phyloP scores from a whole-genome alignment of 2,888 invertebrate species.

The Hydraecia micacea region DNA sequence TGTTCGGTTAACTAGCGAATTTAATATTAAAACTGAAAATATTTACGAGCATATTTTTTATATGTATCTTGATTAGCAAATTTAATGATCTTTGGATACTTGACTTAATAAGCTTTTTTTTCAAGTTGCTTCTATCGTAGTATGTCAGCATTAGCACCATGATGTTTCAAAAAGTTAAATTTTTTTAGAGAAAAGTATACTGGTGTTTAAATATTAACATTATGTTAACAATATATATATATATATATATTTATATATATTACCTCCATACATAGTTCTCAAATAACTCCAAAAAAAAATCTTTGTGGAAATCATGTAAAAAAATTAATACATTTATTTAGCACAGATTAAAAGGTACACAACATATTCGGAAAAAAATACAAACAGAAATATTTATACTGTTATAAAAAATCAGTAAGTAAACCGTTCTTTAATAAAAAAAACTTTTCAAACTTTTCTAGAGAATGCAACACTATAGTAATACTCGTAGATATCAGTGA shows the following conservation, averaged over 20 bases:
- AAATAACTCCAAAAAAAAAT: not conserved
- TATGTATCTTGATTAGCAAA: not conserved
- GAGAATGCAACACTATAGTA: not conserved
- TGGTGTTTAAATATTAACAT: not conserved
- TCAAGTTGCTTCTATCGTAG: too few species aligned
- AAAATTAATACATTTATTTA: not conserved
- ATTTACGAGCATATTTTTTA: not conserved
- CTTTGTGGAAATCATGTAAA: not conserved
- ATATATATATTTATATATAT: too few species aligned
- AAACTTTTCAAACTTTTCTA: not conserved
- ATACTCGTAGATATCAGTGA: not conserved
- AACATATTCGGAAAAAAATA: not conserved
- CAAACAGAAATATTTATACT: not conserved
- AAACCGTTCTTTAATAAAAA: not conserved
- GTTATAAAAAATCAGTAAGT: not conserved
- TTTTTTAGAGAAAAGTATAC: not conserved
- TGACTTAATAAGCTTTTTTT: not conserved
- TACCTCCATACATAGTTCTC: too few species aligned
- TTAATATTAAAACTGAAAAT: not conserved
- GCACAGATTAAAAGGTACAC: not conserved
- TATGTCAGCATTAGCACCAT: not conserved
- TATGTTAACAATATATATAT: slow-evolving; percentile 11
- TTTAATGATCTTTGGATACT: not conserved
- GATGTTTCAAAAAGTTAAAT: not conserved
- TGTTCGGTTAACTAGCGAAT: not conserved